phyloP scores from a whole-genome alignment of 1,140 invertebrate genomes.

The Brachystomella parvula region DNA sequence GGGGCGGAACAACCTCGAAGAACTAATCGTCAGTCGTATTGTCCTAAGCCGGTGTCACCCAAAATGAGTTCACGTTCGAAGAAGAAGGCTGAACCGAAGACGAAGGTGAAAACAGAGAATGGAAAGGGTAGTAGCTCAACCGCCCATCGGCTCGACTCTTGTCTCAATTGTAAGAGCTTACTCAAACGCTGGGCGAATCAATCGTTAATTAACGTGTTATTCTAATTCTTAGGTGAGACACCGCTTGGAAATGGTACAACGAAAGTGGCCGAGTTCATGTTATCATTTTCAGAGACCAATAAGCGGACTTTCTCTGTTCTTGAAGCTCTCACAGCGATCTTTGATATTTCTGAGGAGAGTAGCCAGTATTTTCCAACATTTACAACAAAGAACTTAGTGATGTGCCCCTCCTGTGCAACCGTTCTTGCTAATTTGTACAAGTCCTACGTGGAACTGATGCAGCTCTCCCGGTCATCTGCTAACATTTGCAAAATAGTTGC shows the following conservation, averaged over 20 bases:
- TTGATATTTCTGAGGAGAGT: background rate
- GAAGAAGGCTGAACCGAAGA: conserved; percentile 1
- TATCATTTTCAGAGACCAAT: conserved; percentile 3
- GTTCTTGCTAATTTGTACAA: conserved; percentile 6
- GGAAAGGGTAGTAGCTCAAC: background rate
- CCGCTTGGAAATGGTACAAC: conserved; percentile 3
- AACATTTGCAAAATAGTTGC: background rate
- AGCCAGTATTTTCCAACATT: background rate
- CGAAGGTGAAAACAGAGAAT: background rate
- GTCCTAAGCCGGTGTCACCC: too few relatives aligned
- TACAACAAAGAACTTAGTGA: background rate
- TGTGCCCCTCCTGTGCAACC: conserved; percentile 4
- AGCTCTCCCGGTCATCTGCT: background rate
- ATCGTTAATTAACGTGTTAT: too few relatives aligned
- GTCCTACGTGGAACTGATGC: conserved; percentile 4
- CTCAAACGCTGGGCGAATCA: too few relatives aligned
- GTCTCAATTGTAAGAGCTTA: conserved; percentile 7
- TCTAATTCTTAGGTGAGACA: too few relatives aligned
- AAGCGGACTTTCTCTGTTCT: background rate
- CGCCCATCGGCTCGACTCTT: background rate
- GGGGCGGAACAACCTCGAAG: too few relatives aligned
- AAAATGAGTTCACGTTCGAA: background rate
- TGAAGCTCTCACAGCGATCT: background rate
- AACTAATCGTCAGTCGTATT: too few relatives aligned
- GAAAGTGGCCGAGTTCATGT: background rate